Percentiles rank a stretch among this genome's conserved stretches.
Conservation (phyloP, 2,113 vertebrate genomes). For the Bungarus multicinctus region DNA sequence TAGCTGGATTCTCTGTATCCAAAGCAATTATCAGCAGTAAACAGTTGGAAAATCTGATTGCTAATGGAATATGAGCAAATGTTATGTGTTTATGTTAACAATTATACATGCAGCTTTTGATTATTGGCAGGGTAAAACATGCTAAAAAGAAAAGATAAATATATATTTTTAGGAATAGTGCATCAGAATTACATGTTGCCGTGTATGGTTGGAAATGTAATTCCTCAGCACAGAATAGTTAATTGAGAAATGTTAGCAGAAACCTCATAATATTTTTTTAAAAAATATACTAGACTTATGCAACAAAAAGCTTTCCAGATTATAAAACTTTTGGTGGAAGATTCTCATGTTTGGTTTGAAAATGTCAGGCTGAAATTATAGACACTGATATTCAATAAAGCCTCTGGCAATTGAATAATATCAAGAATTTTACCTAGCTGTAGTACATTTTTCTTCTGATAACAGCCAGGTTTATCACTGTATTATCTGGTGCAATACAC, state of each 20-base stretch:
- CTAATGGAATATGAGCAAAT: not conserved
- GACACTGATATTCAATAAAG: not conserved
- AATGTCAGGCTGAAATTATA: not conserved
- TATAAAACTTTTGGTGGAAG: not conserved
- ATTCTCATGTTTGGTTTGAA: not conserved
- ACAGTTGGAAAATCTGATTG: constrained; percentile 34
- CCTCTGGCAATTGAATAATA: no score
- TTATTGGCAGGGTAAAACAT: not conserved
- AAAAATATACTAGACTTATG: not conserved
- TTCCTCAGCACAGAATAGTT: not conserved
- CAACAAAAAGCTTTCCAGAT: not conserved
- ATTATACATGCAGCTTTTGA: not conserved
- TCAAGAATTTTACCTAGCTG: not conserved
- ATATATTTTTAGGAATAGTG: not conserved
- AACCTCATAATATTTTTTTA: not conserved
- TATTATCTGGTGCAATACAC: not conserved
- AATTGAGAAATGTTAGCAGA: not conserved
- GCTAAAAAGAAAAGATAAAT: not conserved
- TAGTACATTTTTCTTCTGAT: not conserved
- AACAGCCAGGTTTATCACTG: not conserved
- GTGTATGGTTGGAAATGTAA: not conserved
- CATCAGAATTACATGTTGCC: not conserved
- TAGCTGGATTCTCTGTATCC: constrained; percentile 4
- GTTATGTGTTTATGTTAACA: not conserved
- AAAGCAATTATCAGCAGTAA: constrained; percentile 11